Base-by-base conservation (phyloP, 2,888 invertebrate species). In the Scaptomyza caliginosa region DNA sequence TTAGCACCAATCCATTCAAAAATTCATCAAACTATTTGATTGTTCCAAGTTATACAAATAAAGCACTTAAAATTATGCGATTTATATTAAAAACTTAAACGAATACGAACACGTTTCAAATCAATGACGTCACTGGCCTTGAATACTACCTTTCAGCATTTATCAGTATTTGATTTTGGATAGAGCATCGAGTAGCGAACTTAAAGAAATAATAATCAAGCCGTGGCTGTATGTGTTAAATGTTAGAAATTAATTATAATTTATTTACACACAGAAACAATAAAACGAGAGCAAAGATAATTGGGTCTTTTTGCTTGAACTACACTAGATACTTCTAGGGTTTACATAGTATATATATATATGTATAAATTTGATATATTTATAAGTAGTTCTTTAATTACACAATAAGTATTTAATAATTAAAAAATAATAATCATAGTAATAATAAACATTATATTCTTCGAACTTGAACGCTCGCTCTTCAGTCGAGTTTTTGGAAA, bases 1-100 rank as follows among this genome's bases (percentile, higher is more conserved):
- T 88, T 86, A 86, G 89, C 89, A 89, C 89, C 89, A 89, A 89
- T 89, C 82, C 82, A 88, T 89, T 89, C 89, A 88, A 84, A 85
- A 84, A 89, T 86, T 88, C 80, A 89, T 86, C 77, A 88, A 84
- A 88, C 84, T 77, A 86, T 86, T 85, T 88, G 86, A 88, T 86
- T 88, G 89, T 88, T 86, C 86, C 78, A 81, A 86, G 89, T 86
- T 85, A 73, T 85, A 78, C 83, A 88, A 88, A 82, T 67, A 65
- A 83, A 87, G 77, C 80, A 87, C 86, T 83, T 83, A 85, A 85
- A 67, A 50, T 75, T 83, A 67, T 58, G 43, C 58, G 69, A 73
- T 68, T 16, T 34, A 52, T 74, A 45, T 54, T 54, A 19, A 48
- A 63, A 58, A 28, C 28, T 69, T 59, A 57, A 66, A 66, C 43